Percentiles rank a stretch among this genome's conserved stretches.
Conservation (phyloP, 2,888 invertebrate species). For the Antitype chi region DNA sequence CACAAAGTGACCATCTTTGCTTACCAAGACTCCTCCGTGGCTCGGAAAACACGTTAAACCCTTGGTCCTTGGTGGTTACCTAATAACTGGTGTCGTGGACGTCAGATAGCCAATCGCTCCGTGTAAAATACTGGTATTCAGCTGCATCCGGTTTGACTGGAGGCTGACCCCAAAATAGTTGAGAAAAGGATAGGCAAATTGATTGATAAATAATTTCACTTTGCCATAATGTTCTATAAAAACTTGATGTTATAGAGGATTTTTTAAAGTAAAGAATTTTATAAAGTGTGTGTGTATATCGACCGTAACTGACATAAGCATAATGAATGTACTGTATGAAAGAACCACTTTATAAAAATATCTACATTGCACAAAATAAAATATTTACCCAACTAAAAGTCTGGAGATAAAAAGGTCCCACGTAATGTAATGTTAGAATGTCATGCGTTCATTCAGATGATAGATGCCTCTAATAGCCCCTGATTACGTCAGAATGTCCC, state of each 20-base stretch:
- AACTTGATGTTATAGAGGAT: neutral
- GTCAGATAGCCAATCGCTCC: no score
- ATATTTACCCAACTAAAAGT: conserved; percentile 34
- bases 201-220: neutral
- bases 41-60: no score
- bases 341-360: conserved; percentile 7
- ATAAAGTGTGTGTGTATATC: neutral
- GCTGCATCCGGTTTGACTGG: no score
- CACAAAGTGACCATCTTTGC: no score
- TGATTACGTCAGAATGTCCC: conserved; percentile 49
- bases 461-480: conserved; percentile 53
- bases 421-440: conserved; percentile 36
- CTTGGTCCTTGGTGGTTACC: no score
- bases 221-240: neutral
- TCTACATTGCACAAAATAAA: conserved; percentile 19
- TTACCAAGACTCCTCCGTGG: no score
- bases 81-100: no score
- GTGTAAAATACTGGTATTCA: no score
- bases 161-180: no score
- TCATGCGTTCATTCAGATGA: conserved; percentile 46
- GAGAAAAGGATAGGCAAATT: no score
- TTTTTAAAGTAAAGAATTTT: neutral
- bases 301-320: neutral
- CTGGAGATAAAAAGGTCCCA: conserved; percentile 38
- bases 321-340: conserved; percentile 12